Base-by-base conservation (phyloP, 2,113 vertebrate genomes). In the Prolemur simus region DNA sequence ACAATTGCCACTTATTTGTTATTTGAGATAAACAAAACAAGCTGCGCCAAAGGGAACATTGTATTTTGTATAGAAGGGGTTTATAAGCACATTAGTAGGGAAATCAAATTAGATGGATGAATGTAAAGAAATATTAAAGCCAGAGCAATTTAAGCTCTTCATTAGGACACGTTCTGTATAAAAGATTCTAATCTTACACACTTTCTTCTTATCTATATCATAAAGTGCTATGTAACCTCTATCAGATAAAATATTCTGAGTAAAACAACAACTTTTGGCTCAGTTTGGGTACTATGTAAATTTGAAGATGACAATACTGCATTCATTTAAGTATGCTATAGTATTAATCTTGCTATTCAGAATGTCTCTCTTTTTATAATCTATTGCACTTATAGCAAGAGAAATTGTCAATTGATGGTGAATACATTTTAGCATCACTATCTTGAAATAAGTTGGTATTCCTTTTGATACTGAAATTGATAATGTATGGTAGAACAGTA, bases 401-500 rank as follows among this genome's bases (percentile, higher is more conserved):
- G 23, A 88, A 90, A 93, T 47, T 54, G 14, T 45, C 60, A 88
- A 25, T 47, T 78, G 18, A 84, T 34, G 87, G 68, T 27, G n/a
- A 82, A n/a, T 64, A n/a, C 9, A 84, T 96, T 91, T 96, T 71
- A 95, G 47, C 58, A 64, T 78, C 49, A 74, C 63, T 83, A 15
- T 68, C 32, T 89, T 89, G 20, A 54, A 95, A 84, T 6, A 71
- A 52, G 34, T 78, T 56, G 93, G 13, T 73, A 74, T 87, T 95
- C 17, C 17, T 95, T 96, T 89, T 92, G 23, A 69, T 95, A 94
- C 17, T 8, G 13, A 91, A 91, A 89, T 66, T 84, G 34, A 37
- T 1, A 83, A 84, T 81, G 94, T 85, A 3, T 37, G 27, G 18
- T 54, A 74, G 64, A 87, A 76, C 23, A 94, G 13, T 52, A 13